Base-by-base conservation (phyloP, 1,140 invertebrate species). In the Drosophila simulans region DNA sequence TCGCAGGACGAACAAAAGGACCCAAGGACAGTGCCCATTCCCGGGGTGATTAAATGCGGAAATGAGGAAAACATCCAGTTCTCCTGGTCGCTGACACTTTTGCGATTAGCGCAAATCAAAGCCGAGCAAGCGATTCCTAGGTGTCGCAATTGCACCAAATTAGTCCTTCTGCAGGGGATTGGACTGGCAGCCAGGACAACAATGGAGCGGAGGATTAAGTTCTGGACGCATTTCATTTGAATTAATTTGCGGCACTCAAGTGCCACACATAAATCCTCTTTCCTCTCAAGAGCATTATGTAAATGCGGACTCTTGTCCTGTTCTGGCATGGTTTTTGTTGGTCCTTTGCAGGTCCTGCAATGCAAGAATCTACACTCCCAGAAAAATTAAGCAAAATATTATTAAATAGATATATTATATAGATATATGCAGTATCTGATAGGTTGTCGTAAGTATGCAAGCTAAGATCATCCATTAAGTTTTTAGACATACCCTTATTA, bases 231-330 rank as follows among this genome's bases (percentile, higher is more conserved):
- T 88, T 88, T 90, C 69, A 77, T 90, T 84, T 91, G 84, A 91
- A 91, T 91, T 89, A 89, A 91, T 91, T 90, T 84, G 74, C 48
- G 77, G 66, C 80, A 66, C 80, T 91, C 76, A 83, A 91, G 80
- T 85, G 84, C 74, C 90, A 84, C 76, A 83, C 77, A 89, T 89
- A 89, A 89, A 90, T 89, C 80, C 76, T 80, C 59, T 20, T 43
- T 25, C 31, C 49, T 42, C 40, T 52, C 49, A 40, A 71, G 40
- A 51, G 75, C 51, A 72, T 78, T 78, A 78, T 78, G 76, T 78
- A 72, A 78, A 78, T 88, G 79, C 83, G 75, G 58, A 45, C 51
- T 65, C 15, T 40, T 40, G 59, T 54, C 54, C 53, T 74, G 75
- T 78, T n/a, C 42, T 59, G 63, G 49, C 45, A 40, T 17, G 55